Percentiles rank a stretch among this genome's conserved stretches.
These are phyloP conservation scores for Enteromius radiatus DNA, from an alignment of 2,797 vertebrate genomes.

Conservation along the genomic window DNA sequence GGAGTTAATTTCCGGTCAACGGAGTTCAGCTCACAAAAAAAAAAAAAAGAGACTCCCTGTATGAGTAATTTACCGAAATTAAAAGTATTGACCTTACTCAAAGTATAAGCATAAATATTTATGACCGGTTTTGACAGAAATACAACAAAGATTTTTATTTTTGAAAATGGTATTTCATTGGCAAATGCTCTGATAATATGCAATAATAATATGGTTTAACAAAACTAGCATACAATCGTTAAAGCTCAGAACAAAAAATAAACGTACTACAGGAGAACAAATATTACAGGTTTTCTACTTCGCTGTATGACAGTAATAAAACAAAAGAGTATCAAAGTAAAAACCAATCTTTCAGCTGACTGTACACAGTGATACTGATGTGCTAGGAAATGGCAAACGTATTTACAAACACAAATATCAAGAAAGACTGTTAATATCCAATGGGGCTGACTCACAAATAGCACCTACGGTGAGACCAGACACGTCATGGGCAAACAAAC, in stretches of 20 bases:
- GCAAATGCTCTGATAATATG: constrained; percentile 27
- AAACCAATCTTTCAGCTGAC: constrained; percentile 12
- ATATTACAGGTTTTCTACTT: constrained; percentile 19
- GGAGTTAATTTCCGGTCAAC: neutral
- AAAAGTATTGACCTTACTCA: neutral
- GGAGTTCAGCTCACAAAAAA: neutral
- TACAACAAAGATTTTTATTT: constrained; percentile 48
- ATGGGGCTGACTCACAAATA: constrained; percentile 37
- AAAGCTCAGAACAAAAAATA: constrained; percentile 23
- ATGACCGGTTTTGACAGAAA: constrained; percentile 30
- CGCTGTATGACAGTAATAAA: constrained; percentile 15
- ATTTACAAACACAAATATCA: constrained; percentile 47
- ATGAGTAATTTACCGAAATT: neutral
- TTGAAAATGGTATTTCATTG: constrained; percentile 31
- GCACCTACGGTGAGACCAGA: constrained; percentile 54
- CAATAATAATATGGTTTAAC: constrained; percentile 31
- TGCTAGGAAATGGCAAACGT: constrained; percentile 25
- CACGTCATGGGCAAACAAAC: constrained; percentile 21
- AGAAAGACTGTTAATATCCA: constrained; percentile 16
- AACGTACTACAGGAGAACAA: constrained; percentile 6
- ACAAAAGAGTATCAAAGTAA: constrained; percentile 18
- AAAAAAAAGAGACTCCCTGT: neutral
- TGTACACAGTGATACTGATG: constrained; percentile 35
- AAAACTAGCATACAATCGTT: constrained; percentile 17
- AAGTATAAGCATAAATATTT: constrained; percentile 11